Conservation (phyloP, 1,140 invertebrate genomes). For the Nymphalis io region DNA sequence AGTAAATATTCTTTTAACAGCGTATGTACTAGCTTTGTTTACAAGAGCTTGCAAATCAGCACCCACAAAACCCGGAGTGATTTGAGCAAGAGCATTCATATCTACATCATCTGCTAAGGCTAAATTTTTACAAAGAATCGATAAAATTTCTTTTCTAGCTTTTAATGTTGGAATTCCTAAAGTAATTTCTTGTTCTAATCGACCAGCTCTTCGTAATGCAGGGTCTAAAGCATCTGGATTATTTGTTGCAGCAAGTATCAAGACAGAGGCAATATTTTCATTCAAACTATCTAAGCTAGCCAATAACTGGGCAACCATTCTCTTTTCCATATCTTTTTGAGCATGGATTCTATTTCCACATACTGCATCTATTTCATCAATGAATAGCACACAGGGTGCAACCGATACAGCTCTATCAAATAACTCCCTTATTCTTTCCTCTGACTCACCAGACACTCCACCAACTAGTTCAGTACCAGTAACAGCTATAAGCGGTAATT, state of each 20-base stretch:
- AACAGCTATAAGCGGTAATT: constrained; percentile 90
- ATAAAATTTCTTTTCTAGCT: constrained; percentile 88
- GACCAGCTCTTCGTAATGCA: constrained; percentile 93
- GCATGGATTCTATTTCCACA: constrained; percentile 92
- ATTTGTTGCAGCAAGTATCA: constrained; percentile 98
- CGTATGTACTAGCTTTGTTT: constrained; percentile 92
- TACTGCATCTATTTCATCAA: constrained; percentile 97
- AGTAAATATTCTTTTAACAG: constrained; percentile 85
- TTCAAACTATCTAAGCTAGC: constrained; percentile 92
- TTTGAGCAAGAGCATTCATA: constrained; percentile 86
- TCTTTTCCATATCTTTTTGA: constrained; percentile 95
- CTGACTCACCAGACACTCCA: constrained; percentile 97
- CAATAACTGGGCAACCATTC: constrained; percentile 96
- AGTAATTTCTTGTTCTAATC: constrained; percentile 96
- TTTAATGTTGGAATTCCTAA: constrained; percentile 95
- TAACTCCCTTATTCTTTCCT: constrained; percentile 93
- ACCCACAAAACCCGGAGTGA: constrained; percentile 98
- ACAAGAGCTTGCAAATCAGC: constrained; percentile 95
- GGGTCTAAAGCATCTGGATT: constrained; percentile 96
- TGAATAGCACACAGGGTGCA: constrained; percentile 93
- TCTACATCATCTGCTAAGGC: constrained; percentile 86
- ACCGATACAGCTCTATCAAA: constrained; percentile 90
- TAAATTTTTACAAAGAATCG: constrained; percentile 86
- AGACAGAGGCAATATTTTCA: constrained; percentile 85
- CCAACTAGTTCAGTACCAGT: constrained; percentile 95